These are phyloP conservation scores for Pocillopora grandis DNA, from an alignment of 92 coral and sea anemone species.

Conservation along the genomic window DNA sequence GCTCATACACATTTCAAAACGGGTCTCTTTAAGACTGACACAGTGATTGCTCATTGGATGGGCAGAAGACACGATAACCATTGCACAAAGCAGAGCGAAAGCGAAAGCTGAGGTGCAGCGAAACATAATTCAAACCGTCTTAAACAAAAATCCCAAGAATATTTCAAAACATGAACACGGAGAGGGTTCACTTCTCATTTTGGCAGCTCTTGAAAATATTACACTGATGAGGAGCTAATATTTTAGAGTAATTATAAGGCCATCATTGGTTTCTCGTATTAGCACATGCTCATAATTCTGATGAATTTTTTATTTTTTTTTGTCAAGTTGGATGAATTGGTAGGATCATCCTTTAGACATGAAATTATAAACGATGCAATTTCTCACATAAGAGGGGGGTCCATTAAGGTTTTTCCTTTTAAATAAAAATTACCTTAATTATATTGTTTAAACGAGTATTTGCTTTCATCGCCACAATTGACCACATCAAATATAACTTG, in stretches of 20 bases:
- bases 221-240: background rate
- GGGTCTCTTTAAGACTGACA: background rate
- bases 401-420: too few relatives aligned
- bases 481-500: too few relatives aligned
- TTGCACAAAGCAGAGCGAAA: background rate
- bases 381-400: too few relatives aligned
- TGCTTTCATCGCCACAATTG: too few relatives aligned
- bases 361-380: too few relatives aligned
- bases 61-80: background rate
- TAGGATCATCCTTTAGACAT: too few relatives aligned
- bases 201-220: background rate
- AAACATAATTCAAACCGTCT: background rate
- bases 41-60: background rate
- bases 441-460: too few relatives aligned
- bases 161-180: background rate
- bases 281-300: too few relatives aligned
- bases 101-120: background rate
- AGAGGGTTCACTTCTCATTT: background rate
- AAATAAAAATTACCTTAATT: too few relatives aligned
- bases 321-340: too few relatives aligned
- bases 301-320: too few relatives aligned
- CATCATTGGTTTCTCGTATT: background rate
- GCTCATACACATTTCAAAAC: constrained; percentile 19
- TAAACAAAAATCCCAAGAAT: too few relatives aligned
- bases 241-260: background rate